Conservation (phyloP, 2,113 vertebrate species). For the Solea senegalensis region DNA sequence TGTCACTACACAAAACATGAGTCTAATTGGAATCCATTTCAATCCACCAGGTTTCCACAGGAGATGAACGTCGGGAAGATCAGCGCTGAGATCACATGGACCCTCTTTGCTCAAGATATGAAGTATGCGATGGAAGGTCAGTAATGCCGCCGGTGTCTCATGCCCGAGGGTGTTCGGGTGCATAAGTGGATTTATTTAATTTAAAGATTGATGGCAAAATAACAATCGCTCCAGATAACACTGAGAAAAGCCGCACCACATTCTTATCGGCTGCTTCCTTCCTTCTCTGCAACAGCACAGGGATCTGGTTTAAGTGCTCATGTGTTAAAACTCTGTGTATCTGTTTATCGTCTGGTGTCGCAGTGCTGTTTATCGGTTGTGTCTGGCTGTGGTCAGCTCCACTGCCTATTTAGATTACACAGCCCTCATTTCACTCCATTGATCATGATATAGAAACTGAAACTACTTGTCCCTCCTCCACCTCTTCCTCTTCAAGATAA, state of each 20-base stretch:
- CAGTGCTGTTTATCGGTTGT: slow-evolving; percentile 33
- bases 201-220: slow-evolving; percentile 5
- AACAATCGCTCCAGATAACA: neutral
- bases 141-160: slow-evolving; percentile 38
- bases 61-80: slow-evolving; percentile 93
- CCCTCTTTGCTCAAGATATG: slow-evolving; percentile 93
- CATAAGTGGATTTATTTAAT: neutral
- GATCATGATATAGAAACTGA: slow-evolving; percentile 39
- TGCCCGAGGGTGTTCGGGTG: neutral
- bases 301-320: neutral
- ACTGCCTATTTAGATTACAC: slow-evolving; percentile 54
- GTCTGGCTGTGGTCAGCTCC: slow-evolving; percentile 37
- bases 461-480: neutral
- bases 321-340: slow-evolving; percentile 4
- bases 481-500: slow-evolving; percentile 32
- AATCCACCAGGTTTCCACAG: slow-evolving; percentile 90
- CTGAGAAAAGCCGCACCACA: neutral
- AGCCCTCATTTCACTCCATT: slow-evolving; percentile 29
- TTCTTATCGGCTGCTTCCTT: neutral
- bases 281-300: neutral
- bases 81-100: slow-evolving; percentile 95
- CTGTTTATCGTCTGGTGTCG: slow-evolving; percentile 32
- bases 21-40: slow-evolving; percentile 67
- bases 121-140: slow-evolving; percentile 97
- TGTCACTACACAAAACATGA: slow-evolving; percentile 50